These are phyloP conservation scores for Radopholus similis DNA, from an alignment of 1,140 invertebrate species.

Conservation along the genomic window DNA sequence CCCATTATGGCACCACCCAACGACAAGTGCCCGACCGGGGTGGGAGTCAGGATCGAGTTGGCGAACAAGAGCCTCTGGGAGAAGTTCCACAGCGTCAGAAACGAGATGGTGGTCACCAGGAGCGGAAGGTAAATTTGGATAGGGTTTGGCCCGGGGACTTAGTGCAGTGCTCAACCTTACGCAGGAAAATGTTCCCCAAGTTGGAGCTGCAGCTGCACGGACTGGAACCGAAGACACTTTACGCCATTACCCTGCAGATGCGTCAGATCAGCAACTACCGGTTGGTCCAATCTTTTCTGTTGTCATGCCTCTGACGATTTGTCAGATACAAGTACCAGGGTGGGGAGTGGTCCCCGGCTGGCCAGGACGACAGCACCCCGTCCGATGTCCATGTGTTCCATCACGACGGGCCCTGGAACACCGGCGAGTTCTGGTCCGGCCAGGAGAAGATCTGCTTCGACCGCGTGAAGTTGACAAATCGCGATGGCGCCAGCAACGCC, in stretches of 20 bases:
- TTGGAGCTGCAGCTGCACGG: conserved; percentile 27
- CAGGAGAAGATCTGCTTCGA: conserved; percentile 25
- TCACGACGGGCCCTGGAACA: conserved; percentile 20
- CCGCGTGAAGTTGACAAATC: conserved; percentile 34
- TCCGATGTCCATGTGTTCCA: conserved; percentile 20
- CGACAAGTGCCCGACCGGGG: neutral
- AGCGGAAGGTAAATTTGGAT: conserved; percentile 3
- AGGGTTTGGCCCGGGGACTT: conserved; percentile 5
- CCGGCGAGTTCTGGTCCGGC: conserved; percentile 29
- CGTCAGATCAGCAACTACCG: conserved; percentile 19
- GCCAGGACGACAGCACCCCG: conserved; percentile 18
- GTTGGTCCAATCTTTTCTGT: conserved; percentile 19
- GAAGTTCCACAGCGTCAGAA: conserved; percentile 24
- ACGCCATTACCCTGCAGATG: conserved; percentile 25
- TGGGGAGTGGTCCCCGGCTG: conserved; percentile 28
- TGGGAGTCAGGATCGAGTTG: conserved; percentile 10
- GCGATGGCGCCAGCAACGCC: neutral
- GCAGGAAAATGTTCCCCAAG: conserved; percentile 42
- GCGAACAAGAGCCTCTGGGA: conserved; percentile 27
- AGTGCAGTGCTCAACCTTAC: neutral
- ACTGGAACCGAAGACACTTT: conserved; percentile 24
- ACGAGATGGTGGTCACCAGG: conserved; percentile 33
- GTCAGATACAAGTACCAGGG: conserved; percentile 35
- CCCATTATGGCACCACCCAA: neutral
- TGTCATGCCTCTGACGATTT: conserved; percentile 13